phyloP scores from a whole-genome alignment of 2,113 vertebrate species.

The Caretta caretta region DNA sequence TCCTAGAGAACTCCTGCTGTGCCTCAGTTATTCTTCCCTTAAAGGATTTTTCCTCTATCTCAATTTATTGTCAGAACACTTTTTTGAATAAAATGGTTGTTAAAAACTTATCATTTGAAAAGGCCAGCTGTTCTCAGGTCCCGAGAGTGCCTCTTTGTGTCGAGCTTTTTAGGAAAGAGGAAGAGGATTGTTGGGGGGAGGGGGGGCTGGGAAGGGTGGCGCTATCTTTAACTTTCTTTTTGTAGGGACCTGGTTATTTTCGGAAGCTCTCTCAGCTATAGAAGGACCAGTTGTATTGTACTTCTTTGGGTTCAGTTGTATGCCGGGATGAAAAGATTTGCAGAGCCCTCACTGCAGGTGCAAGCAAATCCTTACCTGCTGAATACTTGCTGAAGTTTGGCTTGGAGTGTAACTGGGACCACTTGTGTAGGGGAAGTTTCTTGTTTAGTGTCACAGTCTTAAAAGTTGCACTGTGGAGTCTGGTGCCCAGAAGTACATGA shows the following conservation, averaged over 20 bases:
- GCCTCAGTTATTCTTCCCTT: conserved; percentile 21
- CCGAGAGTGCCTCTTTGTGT: conserved; percentile 54
- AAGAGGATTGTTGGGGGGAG: background rate
- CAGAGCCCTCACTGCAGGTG: background rate
- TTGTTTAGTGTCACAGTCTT: background rate
- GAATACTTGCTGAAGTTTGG: background rate
- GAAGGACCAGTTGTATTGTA: background rate
- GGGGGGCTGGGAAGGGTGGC: background rate
- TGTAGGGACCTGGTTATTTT: conserved; percentile 47
- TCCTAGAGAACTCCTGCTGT: background rate
- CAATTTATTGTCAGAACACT: conserved; percentile 45
- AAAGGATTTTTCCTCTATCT: background rate
- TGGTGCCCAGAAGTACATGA: background rate
- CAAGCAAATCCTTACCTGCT: background rate
- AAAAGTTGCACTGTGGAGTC: background rate
- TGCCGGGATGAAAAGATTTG: conserved; percentile 51
- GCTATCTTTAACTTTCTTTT: conserved; percentile 25
- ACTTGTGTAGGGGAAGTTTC: too few relatives aligned
- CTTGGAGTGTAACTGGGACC: background rate
- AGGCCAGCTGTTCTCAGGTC: conserved; percentile 50
- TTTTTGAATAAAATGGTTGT: conserved; percentile 50
- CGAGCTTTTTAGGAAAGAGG: conserved; percentile 46
- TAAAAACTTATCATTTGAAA: conserved; percentile 66
- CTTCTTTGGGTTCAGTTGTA: background rate
- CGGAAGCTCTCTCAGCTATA: background rate